Conservation (phyloP, 2,113 vertebrate genomes). For the Gasterosteus aculeatus region DNA sequence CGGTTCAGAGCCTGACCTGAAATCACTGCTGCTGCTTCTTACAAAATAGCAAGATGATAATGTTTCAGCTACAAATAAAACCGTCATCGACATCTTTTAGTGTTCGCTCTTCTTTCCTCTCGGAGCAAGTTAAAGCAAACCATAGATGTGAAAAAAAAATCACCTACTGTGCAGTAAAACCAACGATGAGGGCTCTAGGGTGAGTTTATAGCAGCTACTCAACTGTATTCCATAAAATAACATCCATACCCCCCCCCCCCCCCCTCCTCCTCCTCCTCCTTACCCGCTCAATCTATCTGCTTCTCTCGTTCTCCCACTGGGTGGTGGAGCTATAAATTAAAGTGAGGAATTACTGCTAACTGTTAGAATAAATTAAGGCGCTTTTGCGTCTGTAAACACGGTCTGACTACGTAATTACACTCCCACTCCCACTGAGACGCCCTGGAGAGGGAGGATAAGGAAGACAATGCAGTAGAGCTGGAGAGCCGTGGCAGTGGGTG, state of each 20-base stretch:
- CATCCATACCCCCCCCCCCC: slow-evolving; percentile 59
- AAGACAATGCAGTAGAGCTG: slow-evolving; percentile 40
- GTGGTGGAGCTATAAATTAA: slow-evolving; percentile 85
- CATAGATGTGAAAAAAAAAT: slow-evolving; percentile 24
- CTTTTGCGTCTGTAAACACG: slow-evolving; percentile 85
- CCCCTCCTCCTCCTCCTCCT: slow-evolving; percentile 8
- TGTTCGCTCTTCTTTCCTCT: slow-evolving; percentile 26
- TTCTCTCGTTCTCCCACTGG: slow-evolving; percentile 71
- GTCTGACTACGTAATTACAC: slow-evolving; percentile 85
- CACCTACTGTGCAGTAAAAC: slow-evolving; percentile 41
- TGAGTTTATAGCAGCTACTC: slow-evolving; percentile 33
- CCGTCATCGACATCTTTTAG: slow-evolving; percentile 6
- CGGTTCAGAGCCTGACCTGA: slow-evolving; percentile 26
- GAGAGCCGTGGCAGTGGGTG: slow-evolving; percentile 30
- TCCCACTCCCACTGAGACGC: slow-evolving; percentile 79
- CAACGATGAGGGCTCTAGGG: slow-evolving; percentile 18
- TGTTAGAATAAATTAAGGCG: slow-evolving; percentile 85
- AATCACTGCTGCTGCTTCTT: slow-evolving; percentile 16
- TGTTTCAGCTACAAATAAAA: slow-evolving; percentile 5
- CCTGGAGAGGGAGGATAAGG: slow-evolving; percentile 64
- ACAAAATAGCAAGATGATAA: slow-evolving; percentile 9
- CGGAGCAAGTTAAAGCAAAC: background rate
- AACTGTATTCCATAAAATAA: slow-evolving; percentile 47
- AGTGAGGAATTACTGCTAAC: slow-evolving; percentile 86
- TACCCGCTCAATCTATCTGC: slow-evolving; percentile 61